Evolutionary conservation across 2,888 invertebrate species (phyloP), one percentile per base, ranked within the genome.

Genomic region (Baccha elongata): DNA sequence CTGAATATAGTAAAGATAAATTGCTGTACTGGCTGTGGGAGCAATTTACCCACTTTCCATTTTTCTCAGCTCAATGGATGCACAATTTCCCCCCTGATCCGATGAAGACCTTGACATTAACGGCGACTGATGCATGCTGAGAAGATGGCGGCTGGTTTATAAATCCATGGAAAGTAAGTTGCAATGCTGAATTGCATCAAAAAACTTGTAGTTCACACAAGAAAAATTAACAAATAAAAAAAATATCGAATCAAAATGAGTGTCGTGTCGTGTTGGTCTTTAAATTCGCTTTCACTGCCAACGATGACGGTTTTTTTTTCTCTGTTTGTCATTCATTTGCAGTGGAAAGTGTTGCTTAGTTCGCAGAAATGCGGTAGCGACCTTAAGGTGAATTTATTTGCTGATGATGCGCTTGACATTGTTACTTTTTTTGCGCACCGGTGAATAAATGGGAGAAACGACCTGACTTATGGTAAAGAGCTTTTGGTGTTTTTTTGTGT

Each of bases 21-120:
- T 68, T 53, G 62, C 40, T 32, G n/a, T n/a, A n/a, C 21, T 58
- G 13, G 44, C 67, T 55, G 79, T 69, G 69, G 74, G 79, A 74
- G 68, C 83, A 78, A 73, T 83, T 83, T 72, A 73, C 83, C 73
- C 83, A 83, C 83, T 83, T 83, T 83, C 83, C 83, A 83, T 83
- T 83, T 83, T 46, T 37, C 46, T 67, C 23, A 29, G 35, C 15
- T 29, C 17, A 17, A 15, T 52, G 68, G 48, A 46, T 69, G 48
- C 46, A 62, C 48, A 50, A 55, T 68, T 50, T 11, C 35, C 58
- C 29, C 17, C 21, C 13, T 46, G 42, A 11, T 17, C 29, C 23
- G 29, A 26, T 29, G 68, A 68, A 83, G 83, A 83, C 83, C 83
- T 83, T 83, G 83, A 83, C 83, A 83, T 83, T 83, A 62, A 53